Conservation (phyloP, 2,888 invertebrate species). For the Dichetophora obliterata region DNA sequence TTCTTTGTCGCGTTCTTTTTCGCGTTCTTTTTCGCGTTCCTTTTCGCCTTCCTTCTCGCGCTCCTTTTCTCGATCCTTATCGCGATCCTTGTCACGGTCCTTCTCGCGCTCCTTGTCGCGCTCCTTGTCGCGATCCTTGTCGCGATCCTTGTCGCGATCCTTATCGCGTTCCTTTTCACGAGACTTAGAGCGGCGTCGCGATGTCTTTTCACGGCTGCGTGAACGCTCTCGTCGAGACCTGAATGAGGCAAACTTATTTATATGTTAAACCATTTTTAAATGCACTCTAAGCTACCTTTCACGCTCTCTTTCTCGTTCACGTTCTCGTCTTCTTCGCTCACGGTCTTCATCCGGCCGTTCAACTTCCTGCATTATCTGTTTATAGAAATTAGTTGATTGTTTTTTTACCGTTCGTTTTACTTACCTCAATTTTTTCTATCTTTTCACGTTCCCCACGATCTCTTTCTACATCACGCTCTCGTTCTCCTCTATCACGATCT, state of each 20-base stretch:
- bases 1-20: constrained; percentile 43
- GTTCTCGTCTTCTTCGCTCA: constrained; percentile 58
- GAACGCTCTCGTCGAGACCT: constrained; percentile 59
- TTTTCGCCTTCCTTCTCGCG: constrained; percentile 50
- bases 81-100: constrained; percentile 46
- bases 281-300: constrained; percentile 47
- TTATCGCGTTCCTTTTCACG: constrained; percentile 70
- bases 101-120: constrained; percentile 62
- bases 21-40: constrained; percentile 64
- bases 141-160: constrained; percentile 61
- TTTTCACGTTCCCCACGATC: constrained; percentile 71
- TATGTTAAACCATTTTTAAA: not conserved
- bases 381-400: not conserved
- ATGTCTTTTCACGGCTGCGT: constrained; percentile 60
- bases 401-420: constrained; percentile 55
- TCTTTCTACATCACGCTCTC: constrained; percentile 70
- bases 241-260: not conserved
- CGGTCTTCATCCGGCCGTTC: constrained; percentile 59
- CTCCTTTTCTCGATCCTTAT: constrained; percentile 46
- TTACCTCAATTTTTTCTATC: constrained; percentile 63
- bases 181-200: constrained; percentile 76
- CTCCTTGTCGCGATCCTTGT: constrained; percentile 47
- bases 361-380: constrained; percentile 42
- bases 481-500: constrained; percentile 64
- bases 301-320: constrained; percentile 60